Percentiles rank a stretch among this genome's conserved stretches.
Conservation (phyloP, 2,888 invertebrate species). For the Podabrus alpinus region DNA sequence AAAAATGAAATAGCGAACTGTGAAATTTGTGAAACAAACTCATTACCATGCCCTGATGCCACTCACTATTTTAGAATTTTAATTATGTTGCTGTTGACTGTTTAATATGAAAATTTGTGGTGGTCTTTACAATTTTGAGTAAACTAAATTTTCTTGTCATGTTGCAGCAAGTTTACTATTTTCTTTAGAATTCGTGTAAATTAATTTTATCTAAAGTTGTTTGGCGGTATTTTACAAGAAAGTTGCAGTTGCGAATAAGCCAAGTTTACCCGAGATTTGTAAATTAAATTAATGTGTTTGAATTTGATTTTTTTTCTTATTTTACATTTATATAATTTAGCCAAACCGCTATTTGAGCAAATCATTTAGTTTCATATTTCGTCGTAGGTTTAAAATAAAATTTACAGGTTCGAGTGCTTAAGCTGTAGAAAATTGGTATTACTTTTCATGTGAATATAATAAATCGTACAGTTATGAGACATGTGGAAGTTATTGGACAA, state of each 20-base stretch:
- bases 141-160: not conserved
- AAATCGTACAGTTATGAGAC: no score
- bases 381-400: not conserved
- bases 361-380: no score
- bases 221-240: not conserved
- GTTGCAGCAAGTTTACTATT: not conserved
- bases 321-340: no score
- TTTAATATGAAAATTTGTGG: not conserved
- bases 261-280: not conserved
- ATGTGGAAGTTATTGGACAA: no score
- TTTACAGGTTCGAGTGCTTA: no score
- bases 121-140: not conserved
- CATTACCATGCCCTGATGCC: not conserved
- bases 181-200: not conserved
- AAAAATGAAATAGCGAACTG: not conserved
- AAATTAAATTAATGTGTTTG: not conserved
- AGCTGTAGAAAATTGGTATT: no score
- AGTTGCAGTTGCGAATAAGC: not conserved
- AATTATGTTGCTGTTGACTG: not conserved
- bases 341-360: no score
- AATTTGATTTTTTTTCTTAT: not conserved
- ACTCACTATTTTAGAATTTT: not conserved
- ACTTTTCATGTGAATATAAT: no score
- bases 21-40: not conserved
- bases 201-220: not conserved